Evolutionary conservation across 1,140 invertebrate species (phyloP), one percentile per base, ranked within the genome.

Genomic region (Papilio glaucus): DNA sequence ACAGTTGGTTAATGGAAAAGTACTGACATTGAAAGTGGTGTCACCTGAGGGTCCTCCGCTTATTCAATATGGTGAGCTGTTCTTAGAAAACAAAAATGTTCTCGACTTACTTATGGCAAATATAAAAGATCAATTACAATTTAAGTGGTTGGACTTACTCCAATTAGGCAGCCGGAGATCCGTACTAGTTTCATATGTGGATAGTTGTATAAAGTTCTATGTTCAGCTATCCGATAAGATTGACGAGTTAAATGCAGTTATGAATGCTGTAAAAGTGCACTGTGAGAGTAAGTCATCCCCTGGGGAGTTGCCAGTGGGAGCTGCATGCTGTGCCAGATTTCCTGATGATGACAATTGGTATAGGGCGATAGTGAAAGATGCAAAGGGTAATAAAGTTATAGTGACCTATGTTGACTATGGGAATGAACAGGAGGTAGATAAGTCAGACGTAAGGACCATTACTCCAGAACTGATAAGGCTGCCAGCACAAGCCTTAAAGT

Each of bases 371-470:
- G 94, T 96, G 7, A 81, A 94, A 15, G 85, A 87, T 2, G 81
- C 94, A 1, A 84, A 83, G 49, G 90, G 88, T 12, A 89, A 93
- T 2, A 88, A 90, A 61, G 85, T 95, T 2, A 91, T 92, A 42
- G 95, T 97, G 0, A 90, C 94, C 7, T 97, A 97, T 89, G 95
- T 98, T 0, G 97, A 98, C 89, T 97, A 96, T 93, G 97, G 97
- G 0, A 97, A 97, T 84, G 95, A 96, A 81, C 96, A 96, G 82
- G 93, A 93, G 57, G 94, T 96, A 10, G 83, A 94, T 10, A 80
- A 93, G 0, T 87, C 91, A 15, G 85, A 94, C 26, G 85, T 97
- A 12, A 95, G 95, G 74, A 89, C 88, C 5, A 96, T 97, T 12
- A 94, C 94, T 26, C 93, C 94, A 8, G 94, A 96, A 71, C 93